Evolutionary conservation across 2,888 invertebrate genomes (phyloP).

Genomic region (Thysanoteuthis rhombus): DNA sequence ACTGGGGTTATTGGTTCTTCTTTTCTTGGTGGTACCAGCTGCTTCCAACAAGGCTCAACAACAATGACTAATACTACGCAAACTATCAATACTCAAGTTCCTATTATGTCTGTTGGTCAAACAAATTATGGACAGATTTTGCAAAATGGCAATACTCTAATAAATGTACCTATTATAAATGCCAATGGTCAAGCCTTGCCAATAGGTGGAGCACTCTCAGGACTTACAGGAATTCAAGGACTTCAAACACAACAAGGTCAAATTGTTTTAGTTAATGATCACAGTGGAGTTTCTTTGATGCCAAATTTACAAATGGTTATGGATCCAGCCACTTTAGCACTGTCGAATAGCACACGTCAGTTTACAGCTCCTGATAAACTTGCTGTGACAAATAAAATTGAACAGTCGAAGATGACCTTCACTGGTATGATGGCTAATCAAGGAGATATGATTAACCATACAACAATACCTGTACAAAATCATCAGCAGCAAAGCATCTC

Average conservation of each 20-base stretch:
- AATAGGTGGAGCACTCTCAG: slow-evolving; percentile 41
- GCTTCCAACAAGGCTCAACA: slow-evolving; percentile 29
- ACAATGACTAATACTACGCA: slow-evolving; percentile 37
- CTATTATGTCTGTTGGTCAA: slow-evolving; percentile 48
- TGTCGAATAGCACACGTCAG: slow-evolving; percentile 33
- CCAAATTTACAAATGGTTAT: slow-evolving; percentile 46
- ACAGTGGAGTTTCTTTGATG: slow-evolving; percentile 48
- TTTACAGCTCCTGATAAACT: slow-evolving; percentile 18
- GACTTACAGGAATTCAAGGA: slow-evolving; percentile 36
- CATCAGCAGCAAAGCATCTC: slow-evolving; percentile 31
- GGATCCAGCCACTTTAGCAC: slow-evolving; percentile 34
- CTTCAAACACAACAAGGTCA: slow-evolving; percentile 50
- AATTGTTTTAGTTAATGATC: slow-evolving; percentile 55
- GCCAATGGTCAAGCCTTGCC: slow-evolving; percentile 40
- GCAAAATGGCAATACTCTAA: slow-evolving; percentile 39
- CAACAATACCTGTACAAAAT: slow-evolving; percentile 13
- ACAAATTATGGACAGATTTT: slow-evolving; percentile 35
- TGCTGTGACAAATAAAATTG: not conserved
- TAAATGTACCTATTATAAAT: slow-evolving; percentile 48
- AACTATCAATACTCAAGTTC: slow-evolving; percentile 39
- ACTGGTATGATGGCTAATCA: not conserved
- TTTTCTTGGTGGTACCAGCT: not conserved
- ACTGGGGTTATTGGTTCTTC: not conserved
- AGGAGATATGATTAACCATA: not conserved
- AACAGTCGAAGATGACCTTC: slow-evolving; percentile 1